A percentile compares a stretch with the other conserved stretches of the same genome.
Conservation (phyloP, 1,140 invertebrate genomes). For the Euura saliciscinereae region DNA sequence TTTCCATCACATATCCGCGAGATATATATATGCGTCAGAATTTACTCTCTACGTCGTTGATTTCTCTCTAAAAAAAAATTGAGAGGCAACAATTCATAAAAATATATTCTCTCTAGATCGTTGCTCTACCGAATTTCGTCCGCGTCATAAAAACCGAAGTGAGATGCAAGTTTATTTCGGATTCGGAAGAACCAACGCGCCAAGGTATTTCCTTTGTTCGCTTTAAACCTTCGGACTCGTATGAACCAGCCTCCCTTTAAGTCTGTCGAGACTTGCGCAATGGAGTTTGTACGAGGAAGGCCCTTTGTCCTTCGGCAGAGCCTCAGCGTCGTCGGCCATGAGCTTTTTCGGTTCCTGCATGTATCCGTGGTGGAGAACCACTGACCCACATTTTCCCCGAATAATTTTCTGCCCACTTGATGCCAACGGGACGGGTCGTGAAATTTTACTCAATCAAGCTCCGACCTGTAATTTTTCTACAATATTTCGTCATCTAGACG, state of each 20-base stretch:
- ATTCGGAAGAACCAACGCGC: neutral
- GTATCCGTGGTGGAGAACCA: neutral
- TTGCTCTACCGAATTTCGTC: no score
- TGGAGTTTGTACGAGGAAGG: neutral
- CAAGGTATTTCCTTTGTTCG: slow-evolving; percentile 2
- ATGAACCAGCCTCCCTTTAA: neutral
- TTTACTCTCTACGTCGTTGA: neutral
- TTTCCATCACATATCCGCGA: neutral
- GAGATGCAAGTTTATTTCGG: neutral
- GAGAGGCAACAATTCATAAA: no score
- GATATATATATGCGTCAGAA: neutral
- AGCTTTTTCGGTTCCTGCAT: neutral
- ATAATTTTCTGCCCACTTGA: neutral
- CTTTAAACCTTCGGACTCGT: neutral
- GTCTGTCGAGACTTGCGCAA: slow-evolving; percentile 6
- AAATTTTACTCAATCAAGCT: no score
- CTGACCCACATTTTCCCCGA: neutral
- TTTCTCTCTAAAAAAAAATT: no score
- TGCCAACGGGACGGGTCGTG: no score
- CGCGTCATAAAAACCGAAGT: no score
- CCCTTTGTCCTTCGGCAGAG: neutral
- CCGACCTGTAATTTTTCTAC: no score
- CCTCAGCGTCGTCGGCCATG: neutral
- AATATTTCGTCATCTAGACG: no score
- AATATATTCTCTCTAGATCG: no score